Evolutionary conservation across 2,888 invertebrate genomes (phyloP), one percentile per base, ranked within the genome.

Genomic region (Odontocerum albicorne): DNA sequence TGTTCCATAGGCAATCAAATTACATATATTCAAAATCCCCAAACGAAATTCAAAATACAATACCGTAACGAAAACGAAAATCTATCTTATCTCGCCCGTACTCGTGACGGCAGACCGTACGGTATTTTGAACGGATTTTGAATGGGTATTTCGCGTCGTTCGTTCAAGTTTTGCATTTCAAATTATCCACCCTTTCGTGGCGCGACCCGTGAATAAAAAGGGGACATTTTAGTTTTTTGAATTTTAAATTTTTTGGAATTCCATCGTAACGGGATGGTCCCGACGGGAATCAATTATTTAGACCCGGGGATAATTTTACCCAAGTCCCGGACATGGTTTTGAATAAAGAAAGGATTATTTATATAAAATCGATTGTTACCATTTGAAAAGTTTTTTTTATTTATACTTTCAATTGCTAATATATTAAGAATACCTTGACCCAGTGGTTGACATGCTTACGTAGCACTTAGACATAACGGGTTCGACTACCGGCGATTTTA

Each of bases 231-330:
- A 10, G 32, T 13, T 44, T 44, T 32, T 32, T 44, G 31, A 32
- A 44, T 44, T 44, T 44, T 44, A 44, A 44, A 44, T 44, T n/a
- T n/a, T n/a, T 44, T 44, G 32, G 44, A 44, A 32, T 44, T 31
- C 17, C 44, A 31, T 32, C 32, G 32, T 12, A 44, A 44, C 44
- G 17, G n/a, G 32, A 31, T 31, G 17, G n/a, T 17, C 12, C 44
- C 44, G 6, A 17, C 17, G 32, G 44, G 32, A 19, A 44, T 32
- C 6, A 44, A 44, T 44, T 44, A 44, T 44, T 44, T 44, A 44
- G 32, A 12, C 3, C 32, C 44, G 19, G 13, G 7, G 31, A 31
- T 44, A 44, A 31, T 42, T 12, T 13, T 16, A 16, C 19, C 16
- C 10, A 6, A 4, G 19, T 19, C 6, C n/a, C 19, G 44, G 32